A percentile compares a stretch with the other conserved stretches of the same genome.
phyloP scores from a whole-genome alignment of 2,888 invertebrate genomes.

The Eudemis profundana region DNA sequence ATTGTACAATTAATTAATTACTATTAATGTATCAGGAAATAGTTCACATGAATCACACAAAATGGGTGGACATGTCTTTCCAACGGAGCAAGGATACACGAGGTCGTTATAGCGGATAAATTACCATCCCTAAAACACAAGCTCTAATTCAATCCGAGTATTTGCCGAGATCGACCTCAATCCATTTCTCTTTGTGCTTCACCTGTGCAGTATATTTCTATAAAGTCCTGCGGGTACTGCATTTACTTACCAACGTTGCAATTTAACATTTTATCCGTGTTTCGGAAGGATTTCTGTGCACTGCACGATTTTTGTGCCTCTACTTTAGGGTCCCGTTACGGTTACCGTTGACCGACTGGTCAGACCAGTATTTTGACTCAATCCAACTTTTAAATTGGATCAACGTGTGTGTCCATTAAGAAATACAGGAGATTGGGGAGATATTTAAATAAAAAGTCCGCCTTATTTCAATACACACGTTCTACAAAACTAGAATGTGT shows the following conservation, averaged over 20 bases:
- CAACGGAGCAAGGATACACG: too few species aligned
- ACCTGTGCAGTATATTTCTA: too few species aligned
- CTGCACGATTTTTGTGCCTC: slow-evolving; percentile 75
- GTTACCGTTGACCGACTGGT: slow-evolving; percentile 81
- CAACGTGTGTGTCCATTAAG: slow-evolving; percentile 24
- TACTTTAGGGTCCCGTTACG: slow-evolving; percentile 69
- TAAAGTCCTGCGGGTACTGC: neutral
- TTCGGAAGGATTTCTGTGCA: slow-evolving; percentile 63
- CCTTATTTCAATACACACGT: neutral
- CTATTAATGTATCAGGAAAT: too few species aligned
- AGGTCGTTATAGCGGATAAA: too few species aligned
- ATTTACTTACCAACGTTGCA: neutral
- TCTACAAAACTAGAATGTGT: too few species aligned
- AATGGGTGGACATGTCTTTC: too few species aligned
- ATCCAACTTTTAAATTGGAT: slow-evolving; percentile 38
- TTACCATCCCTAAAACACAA: too few species aligned
- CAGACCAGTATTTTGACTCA: slow-evolving; percentile 78
- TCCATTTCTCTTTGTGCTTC: too few species aligned
- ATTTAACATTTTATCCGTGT: slow-evolving; percentile 22
- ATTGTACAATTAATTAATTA: too few species aligned
- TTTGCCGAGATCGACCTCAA: too few species aligned
- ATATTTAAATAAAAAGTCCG: neutral
- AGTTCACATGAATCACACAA: too few species aligned
- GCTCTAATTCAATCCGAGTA: too few species aligned
- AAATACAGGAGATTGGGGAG: neutral